A percentile compares a stretch with the other conserved stretches of the same genome.
phyloP scores from a whole-genome alignment of 1,140 invertebrate species.

The Lordiphosa mommai region DNA sequence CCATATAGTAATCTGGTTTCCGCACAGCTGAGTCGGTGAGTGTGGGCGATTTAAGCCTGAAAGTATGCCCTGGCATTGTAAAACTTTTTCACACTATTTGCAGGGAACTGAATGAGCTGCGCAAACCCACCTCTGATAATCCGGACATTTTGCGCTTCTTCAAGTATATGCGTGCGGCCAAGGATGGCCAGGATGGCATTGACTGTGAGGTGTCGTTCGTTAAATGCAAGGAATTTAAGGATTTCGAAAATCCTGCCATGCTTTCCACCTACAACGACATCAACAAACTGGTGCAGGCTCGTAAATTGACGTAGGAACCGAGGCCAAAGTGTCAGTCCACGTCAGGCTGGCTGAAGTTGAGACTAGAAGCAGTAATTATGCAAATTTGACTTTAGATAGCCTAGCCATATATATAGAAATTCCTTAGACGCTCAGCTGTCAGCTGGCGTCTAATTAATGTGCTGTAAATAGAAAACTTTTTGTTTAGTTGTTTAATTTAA shows the following conservation, averaged over 20 bases:
- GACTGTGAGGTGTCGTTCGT: constrained; percentile 84
- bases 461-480: constrained; percentile 67
- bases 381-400: constrained; percentile 66
- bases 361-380: constrained; percentile 59
- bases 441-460: constrained; percentile 36
- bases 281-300: constrained; percentile 90
- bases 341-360: constrained; percentile 19
- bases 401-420: constrained; percentile 51
- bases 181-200: constrained; percentile 89
- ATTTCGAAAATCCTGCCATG: constrained; percentile 87
- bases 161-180: constrained; percentile 92
- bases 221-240: constrained; percentile 81
- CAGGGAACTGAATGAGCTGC: constrained; percentile 90
- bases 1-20: constrained; percentile 93
- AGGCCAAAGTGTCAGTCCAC: constrained; percentile 35
- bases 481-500: constrained; percentile 66
- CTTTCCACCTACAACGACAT: constrained; percentile 91
- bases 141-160: constrained; percentile 92
- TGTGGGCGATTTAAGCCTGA: constrained; percentile 14
- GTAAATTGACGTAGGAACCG: constrained; percentile 81
- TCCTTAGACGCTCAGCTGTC: constrained; percentile 36
- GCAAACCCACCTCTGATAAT: constrained; percentile 90
- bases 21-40: constrained; percentile 90
- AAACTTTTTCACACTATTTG: constrained; percentile 37
- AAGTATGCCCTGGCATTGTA: constrained; percentile 30